Percentiles rank a stretch among this genome's conserved stretches.
Evolutionary conservation across 1,140 invertebrate species (phyloP).

Genomic region (Probaryconus sp.): DNA sequence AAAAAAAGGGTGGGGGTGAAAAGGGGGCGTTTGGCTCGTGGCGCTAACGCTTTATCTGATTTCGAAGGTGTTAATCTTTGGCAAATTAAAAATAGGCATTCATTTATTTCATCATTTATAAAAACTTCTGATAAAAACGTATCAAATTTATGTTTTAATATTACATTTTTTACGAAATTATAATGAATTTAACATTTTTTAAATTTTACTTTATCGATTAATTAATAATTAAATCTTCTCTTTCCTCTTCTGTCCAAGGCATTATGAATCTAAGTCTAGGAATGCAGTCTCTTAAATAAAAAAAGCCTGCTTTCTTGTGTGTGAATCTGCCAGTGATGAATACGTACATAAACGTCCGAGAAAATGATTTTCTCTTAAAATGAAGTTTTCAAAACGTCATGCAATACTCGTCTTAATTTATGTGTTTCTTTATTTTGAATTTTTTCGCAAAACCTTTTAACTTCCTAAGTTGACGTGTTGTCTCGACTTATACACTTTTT

Average conservation of each 20-base stretch:
- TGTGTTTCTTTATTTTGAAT: no score
- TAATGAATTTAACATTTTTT: no score
- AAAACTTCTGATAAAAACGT: no score
- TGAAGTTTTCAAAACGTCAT: no score
- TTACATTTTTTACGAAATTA: no score
- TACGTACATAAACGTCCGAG: slow-evolving; percentile 28
- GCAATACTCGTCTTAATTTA: no score
- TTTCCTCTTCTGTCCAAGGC: slow-evolving; percentile 2
- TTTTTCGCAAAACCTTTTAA: no score
- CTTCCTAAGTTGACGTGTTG: no score
- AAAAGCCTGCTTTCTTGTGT: slow-evolving; percentile 22
- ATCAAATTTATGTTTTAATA: no score
- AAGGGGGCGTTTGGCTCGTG: slow-evolving; percentile 3
- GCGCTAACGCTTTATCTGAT: slow-evolving; percentile 16
- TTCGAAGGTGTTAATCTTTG: slow-evolving; percentile 15
- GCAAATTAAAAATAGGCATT: background rate
- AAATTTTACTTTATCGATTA: no score
- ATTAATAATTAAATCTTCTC: background rate
- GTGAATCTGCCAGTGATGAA: slow-evolving; percentile 27
- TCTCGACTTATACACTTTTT: no score
- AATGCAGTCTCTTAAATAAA: background rate
- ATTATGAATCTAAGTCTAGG: slow-evolving; percentile 13
- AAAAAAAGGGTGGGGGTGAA: no score
- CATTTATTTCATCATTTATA: background rate
- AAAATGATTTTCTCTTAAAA: slow-evolving; percentile 15